Conservation (phyloP, 1,140 invertebrate species). For the Aphidius ervi region DNA sequence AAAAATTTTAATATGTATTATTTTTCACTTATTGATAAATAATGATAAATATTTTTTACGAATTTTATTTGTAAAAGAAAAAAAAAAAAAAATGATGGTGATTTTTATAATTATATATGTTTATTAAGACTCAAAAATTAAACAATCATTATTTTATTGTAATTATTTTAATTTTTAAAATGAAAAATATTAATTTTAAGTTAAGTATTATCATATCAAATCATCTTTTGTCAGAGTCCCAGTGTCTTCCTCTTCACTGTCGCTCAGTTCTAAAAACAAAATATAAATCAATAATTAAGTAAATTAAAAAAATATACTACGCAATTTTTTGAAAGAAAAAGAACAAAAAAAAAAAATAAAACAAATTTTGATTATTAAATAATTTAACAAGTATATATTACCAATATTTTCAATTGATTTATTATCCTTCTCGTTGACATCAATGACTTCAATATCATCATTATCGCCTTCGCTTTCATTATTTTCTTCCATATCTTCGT, state of each 20-base stretch:
- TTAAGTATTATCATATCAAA: constrained; percentile 16
- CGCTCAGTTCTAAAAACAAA: constrained; percentile 48
- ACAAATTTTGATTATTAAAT: not conserved
- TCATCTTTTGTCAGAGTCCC: constrained; percentile 34
- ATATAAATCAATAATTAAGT: constrained; percentile 5
- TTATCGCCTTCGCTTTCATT: constrained; percentile 24
- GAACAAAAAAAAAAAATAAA: not conserved
- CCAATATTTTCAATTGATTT: constrained; percentile 44
- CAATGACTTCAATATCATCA: constrained; percentile 43
- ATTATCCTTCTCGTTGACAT: constrained; percentile 32
- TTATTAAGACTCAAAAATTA: constrained; percentile 24
- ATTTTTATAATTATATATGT: constrained; percentile 9
- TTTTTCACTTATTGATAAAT: not conserved
- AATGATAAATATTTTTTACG: not conserved
- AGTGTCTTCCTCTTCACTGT: constrained; percentile 54
- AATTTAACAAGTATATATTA: constrained; percentile 31
- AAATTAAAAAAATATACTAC: not conserved
- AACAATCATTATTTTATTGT: constrained; percentile 30
- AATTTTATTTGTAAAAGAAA: constrained; percentile 21
- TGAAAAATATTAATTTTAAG: no score
- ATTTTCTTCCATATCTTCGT: constrained; percentile 32
- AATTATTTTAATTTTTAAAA: constrained; percentile 21
- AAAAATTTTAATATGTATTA: constrained; percentile 18
- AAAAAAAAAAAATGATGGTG: constrained; percentile 9
- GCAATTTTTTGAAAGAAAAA: constrained; percentile 3